phyloP scores from a whole-genome alignment of 2,797 vertebrate genomes.

The Ciconia nigra region DNA sequence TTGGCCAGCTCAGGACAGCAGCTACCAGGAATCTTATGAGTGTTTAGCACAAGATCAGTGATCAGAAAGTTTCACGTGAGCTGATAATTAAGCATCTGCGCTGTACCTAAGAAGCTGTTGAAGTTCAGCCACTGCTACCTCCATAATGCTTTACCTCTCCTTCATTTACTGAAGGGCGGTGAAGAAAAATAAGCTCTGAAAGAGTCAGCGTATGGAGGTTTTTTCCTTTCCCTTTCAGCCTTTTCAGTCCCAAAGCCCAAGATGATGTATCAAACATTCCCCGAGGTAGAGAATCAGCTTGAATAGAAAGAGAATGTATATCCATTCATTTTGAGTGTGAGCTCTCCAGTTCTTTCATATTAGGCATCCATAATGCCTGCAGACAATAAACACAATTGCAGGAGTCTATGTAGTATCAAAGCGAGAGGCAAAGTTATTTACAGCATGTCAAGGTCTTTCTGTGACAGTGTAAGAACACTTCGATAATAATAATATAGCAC shows the following conservation, averaged over 20 bases:
- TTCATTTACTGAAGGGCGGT: conserved; percentile 8
- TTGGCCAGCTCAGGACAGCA: background rate
- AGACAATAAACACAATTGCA: conserved; percentile 63
- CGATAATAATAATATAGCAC: conserved; percentile 69
- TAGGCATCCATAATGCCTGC: conserved; percentile 47
- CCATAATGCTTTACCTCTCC: background rate
- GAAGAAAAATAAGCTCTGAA: conserved; percentile 53
- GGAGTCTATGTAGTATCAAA: conserved; percentile 41
- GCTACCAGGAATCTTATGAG: background rate
- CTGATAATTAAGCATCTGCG: background rate
- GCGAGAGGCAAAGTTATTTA: conserved; percentile 48
- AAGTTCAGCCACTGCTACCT: background rate
- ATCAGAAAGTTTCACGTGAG: background rate
- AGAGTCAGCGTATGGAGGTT: background rate
- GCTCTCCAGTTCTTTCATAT: conserved; percentile 60
- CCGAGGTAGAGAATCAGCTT: conserved; percentile 54
- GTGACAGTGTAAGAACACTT: conserved; percentile 48
- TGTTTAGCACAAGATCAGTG: background rate
- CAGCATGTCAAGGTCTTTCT: conserved; percentile 74
- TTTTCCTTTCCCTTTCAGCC: conserved; percentile 37
- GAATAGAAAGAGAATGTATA: conserved; percentile 67
- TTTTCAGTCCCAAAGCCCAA: conserved; percentile 46
- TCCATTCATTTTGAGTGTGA: conserved; percentile 68
- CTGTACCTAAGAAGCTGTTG: background rate
- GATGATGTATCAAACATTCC: conserved; percentile 54